Evolutionary conservation across 2,888 invertebrate species (phyloP), one percentile per base, ranked within the genome.

Genomic region (Apamea epomidion): DNA sequence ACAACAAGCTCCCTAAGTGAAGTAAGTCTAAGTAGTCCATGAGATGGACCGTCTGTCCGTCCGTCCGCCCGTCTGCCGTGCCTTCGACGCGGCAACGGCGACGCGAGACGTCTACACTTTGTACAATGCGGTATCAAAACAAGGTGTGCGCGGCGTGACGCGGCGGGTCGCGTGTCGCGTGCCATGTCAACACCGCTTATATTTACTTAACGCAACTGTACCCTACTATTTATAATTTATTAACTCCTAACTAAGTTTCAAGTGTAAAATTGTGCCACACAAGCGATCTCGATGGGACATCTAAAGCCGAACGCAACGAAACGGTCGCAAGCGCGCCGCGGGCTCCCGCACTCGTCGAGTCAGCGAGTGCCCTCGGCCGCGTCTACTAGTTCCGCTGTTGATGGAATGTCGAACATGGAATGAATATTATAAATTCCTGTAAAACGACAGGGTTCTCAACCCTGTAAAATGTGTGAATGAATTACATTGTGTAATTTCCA

Each of bases 181-280:
- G 92, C 92, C 88, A 78, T 87, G 91, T 89, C 93, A 90, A 91
- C 93, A 91, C 91, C 91, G 91, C 92, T 88, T 90, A 82, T 89
- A 90, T 92, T 90, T 91, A 92, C 92, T 92, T 92, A 93, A 89
- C 90, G 89, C 91, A 92, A 92, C 93, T 89, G 92, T 95, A 95
- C 89, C 93, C 94, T 95, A 95, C 93, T 93, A 94, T 95, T 94
- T 94, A 95, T 94, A 95, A 95, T 95, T 96, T 94, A 94, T 95
- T 94, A 95, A 94, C 92, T 94, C 96, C 96, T 96, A 96, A 95
- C 96, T 96, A 96, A 95, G 93, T 94, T 92, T 94, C 93, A 92
- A 94, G 94, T 96, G 95, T 95, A 95, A 94, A 95, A 95, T 96
- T 96, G 96, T 97, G 97, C 96, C 96, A 94, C 94, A 94, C 91